Evolutionary conservation across 2,113 vertebrate genomes (phyloP), one percentile per base, ranked within the genome.

Genomic region (Delphinus delphis): DNA sequence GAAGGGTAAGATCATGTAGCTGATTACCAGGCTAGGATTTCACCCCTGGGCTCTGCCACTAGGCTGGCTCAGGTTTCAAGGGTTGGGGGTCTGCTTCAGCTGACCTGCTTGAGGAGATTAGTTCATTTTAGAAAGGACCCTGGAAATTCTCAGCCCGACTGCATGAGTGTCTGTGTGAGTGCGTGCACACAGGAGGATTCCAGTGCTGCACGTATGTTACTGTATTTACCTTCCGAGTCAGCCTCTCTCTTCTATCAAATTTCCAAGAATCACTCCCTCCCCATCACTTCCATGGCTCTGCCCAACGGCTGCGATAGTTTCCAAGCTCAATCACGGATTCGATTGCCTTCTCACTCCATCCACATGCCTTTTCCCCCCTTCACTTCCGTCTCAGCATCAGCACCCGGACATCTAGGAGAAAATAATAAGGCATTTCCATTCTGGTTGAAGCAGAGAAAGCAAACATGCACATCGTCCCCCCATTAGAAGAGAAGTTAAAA

Each of bases 21-120:
- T 68, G 84, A 94, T 93, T 65, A 96, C 67, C 1, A 2, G 0
- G 0, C 50, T 87, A 92, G 84, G 0, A 3, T 97, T 98, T 98
- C 93, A 83, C 33, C 65, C 31, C 0, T 36, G 36, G 95, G 26
- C 67, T 38, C 80, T 55, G 81, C 92, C 15, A 0, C 82, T 0
- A 6, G 14, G 2, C 6, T 67, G 36, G 28, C 44, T 97, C 95
- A 31, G 7, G 17, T 96, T 98, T 96, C 96, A 93, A 63, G 41
- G 15, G n/a, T 0, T 28, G 71, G 41, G 63, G 65, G 1, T 80
- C 23, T 95, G 80, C 68, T 77, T 87, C 77, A 79, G 92, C 38
- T 5, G 58, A 41, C 13, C 8, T 93, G 93, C 53, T 80, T 73
- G 12, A 50, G 62, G 71, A 91, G 80, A 90, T 89, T 26, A 71